Conservation (phyloP, 2,113 vertebrate species). For the Triplophysa tibetana region DNA sequence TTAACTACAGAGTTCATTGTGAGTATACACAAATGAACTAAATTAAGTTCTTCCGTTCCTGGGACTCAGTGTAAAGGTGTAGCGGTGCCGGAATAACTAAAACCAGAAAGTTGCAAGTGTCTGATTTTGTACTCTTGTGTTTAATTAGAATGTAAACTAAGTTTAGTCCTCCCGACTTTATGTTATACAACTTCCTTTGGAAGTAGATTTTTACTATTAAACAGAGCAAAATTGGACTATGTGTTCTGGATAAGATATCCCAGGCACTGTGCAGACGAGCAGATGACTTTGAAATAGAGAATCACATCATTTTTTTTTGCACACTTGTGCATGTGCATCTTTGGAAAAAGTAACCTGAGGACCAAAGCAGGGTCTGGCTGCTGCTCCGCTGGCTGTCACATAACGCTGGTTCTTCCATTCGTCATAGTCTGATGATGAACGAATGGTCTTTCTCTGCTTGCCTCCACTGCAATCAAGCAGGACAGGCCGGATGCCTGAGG, state of each 20-base stretch:
- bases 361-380: neutral
- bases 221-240: neutral
- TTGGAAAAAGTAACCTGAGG: conserved; percentile 8
- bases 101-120: no score
- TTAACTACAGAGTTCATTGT: no score
- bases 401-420: conserved; percentile 19
- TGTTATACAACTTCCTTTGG: neutral
- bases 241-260: neutral
- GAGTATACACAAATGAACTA: no score
- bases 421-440: conserved; percentile 45
- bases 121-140: no score
- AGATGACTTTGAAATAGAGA: conserved; percentile 22
- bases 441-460: conserved; percentile 22
- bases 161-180: no score
- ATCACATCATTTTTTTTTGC: conserved; percentile 22
- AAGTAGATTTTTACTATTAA: neutral
- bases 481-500: conserved; percentile 17
- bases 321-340: conserved; percentile 31
- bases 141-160: no score
- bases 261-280: neutral
- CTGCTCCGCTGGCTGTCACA: conserved; percentile 39
- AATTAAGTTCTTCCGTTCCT: no score
- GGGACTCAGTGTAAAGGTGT: no score
- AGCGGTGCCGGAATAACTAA: no score
- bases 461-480: conserved; percentile 9